A percentile compares a stretch with the other conserved stretches of the same genome.
Conservation (phyloP, 2,113 vertebrate genomes). For the Megatriorchis doriae region DNA sequence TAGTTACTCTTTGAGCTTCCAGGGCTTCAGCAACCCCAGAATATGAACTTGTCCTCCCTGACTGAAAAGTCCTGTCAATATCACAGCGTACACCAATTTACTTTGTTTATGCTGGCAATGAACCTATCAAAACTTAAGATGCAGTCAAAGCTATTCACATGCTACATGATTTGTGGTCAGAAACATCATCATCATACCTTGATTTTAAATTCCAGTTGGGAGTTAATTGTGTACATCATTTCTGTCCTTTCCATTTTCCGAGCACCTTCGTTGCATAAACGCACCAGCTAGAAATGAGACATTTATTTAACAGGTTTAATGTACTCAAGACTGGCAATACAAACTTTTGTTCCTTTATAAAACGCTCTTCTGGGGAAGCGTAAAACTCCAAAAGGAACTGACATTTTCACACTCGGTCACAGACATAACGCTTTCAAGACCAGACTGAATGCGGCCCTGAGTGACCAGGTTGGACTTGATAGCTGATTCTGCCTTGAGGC, state of each 20-base stretch:
- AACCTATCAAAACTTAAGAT: not conserved
- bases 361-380: not conserved
- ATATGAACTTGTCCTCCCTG: not conserved
- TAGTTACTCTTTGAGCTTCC: not conserved
- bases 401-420: not conserved
- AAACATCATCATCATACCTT: slow-evolving; percentile 76
- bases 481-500: accelerated
- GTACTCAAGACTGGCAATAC: not conserved
- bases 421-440: accelerated
- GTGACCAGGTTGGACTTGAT: accelerated
- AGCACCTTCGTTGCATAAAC: slow-evolving; percentile 94
- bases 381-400: not conserved
- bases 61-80: not conserved
- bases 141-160: not conserved
- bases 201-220: slow-evolving; percentile 96
- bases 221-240: slow-evolving; percentile 98
- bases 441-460: too few relatives aligned
- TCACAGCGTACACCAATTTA: not conserved
- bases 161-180: not conserved
- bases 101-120: not conserved
- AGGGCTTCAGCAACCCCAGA: not conserved
- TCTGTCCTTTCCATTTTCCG: slow-evolving; percentile 96
- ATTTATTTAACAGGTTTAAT: not conserved
- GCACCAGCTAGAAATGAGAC: slow-evolving; percentile 80
- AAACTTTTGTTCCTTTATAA: not conserved